Evolutionary conservation across 2,888 invertebrate genomes (phyloP), one percentile per base, ranked within the genome.

Genomic region (Falcaria lacertinaria): DNA sequence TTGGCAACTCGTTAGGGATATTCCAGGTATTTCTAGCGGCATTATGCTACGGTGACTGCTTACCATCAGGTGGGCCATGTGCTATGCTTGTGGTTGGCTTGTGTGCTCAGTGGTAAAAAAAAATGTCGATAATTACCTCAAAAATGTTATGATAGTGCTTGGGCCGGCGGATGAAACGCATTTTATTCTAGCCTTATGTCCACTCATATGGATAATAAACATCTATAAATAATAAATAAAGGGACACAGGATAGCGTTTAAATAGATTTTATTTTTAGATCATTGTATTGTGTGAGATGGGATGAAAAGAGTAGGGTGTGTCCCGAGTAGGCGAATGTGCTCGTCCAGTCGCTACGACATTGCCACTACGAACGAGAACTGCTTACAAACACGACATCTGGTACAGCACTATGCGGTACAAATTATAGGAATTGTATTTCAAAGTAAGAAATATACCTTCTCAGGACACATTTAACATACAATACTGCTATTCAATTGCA

Each of bases 191-290:
- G 19, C 19, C n/a, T n/a, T 2, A 28, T 28, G 3, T 28, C 2
- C 28, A 11, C 0, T 11, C 11, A 11, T 3, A 28, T 4, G 11
- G 11, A 11, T 7, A 7, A 28, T 1, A 11, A 11, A 3, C 11
- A 11, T 19, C 36, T 37, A 40, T 39, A 42, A 19, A 45, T 42
- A 45, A 38, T 41, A 41, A 42, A 44, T 42, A 38, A 36, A 41
- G 22, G 38, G 37, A 41, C 38, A 43, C 46, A 22, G 35, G 45
- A 34, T 45, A 44, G 52, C 55, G 52, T 53, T 53, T 57, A 59
- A 58, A 55, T 57, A 47, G 50, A 51, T 51, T 54, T 69, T 73
- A 69, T 72, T 69, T 72, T 64, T 64, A 69, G 64, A 35, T 39
- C 48, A 41, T 19, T 50, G 46, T 51, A n/a, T n/a, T 48, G 46